A percentile compares a stretch with the other conserved stretches of the same genome.
These are phyloP conservation scores for Ctenomys sociabilis DNA, from an alignment of 2,113 vertebrate species.

Conservation along the genomic window DNA sequence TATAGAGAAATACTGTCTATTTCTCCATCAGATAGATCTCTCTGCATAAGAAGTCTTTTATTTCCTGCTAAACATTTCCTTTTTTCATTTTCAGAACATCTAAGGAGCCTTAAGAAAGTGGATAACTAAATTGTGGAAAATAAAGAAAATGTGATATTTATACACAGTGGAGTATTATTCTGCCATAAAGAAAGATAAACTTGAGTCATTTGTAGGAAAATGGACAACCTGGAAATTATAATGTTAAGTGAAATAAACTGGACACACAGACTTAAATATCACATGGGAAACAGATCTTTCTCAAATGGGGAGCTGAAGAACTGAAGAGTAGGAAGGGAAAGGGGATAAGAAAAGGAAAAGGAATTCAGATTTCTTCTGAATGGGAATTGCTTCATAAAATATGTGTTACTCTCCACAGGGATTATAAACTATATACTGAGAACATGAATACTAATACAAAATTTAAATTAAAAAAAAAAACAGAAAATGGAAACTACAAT, in stretches of 20 bases:
- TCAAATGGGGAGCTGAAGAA: background rate
- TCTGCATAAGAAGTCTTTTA: background rate
- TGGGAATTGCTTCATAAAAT: background rate
- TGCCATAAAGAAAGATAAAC: background rate
- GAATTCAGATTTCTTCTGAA: background rate
- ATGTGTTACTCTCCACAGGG: background rate
- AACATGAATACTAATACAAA: background rate
- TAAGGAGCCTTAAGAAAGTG: background rate
- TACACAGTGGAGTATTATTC: background rate
- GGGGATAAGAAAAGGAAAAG: background rate
- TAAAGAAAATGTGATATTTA: background rate
- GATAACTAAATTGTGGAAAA: background rate
- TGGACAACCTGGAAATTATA: background rate
- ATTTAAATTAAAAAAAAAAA: background rate
- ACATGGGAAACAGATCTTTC: background rate
- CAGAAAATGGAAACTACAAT: background rate
- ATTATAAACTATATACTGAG: background rate
- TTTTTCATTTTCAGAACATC: constrained; percentile 18
- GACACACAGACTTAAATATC: background rate
- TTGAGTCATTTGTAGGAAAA: background rate
- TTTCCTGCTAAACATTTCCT: constrained; percentile 10
- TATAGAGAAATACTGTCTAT: background rate
- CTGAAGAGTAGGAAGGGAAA: background rate
- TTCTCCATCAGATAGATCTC: background rate
- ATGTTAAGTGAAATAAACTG: background rate